phyloP scores from a whole-genome alignment of 2,797 vertebrate species.

The Malurus leucopterus region DNA sequence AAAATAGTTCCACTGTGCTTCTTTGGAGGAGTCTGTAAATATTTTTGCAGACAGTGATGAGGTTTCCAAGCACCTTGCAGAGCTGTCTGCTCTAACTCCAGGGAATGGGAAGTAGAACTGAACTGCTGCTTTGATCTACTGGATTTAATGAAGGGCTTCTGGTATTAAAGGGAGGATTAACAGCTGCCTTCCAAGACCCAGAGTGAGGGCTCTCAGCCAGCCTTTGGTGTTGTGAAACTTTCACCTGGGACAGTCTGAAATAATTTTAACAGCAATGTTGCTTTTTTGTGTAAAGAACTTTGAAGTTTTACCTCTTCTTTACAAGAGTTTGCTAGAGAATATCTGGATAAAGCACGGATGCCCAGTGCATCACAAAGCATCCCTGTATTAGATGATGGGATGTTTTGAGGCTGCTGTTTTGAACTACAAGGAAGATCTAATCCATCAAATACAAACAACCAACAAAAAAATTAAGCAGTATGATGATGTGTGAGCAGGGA shows the following conservation, averaged over 20 bases:
- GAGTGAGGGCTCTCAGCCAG: not conserved
- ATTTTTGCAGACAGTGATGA: not conserved
- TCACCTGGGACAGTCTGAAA: not conserved
- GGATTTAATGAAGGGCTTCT: not conserved
- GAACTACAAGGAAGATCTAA: not conserved
- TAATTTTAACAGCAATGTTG: not conserved
- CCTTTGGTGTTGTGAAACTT: not conserved
- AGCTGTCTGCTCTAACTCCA: not conserved
- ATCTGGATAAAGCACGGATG: not conserved
- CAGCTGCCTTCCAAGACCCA: not conserved
- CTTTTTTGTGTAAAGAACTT: not conserved
- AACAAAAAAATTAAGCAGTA: not conserved
- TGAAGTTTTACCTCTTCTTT: not conserved
- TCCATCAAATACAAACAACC: not conserved
- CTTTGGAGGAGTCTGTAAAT: not conserved
- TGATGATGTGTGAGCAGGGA: accelerated
- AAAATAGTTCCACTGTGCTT: not conserved
- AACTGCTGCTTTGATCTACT: not conserved
- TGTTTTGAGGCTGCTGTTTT: not conserved
- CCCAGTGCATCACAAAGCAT: not conserved
- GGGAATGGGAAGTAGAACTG: not conserved
- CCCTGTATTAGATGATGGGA: not conserved
- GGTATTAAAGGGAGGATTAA: not conserved
- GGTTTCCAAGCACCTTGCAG: not conserved
- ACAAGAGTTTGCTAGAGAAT: not conserved